Conservation (phyloP, 2,113 vertebrate species). For the Prolemur simus region DNA sequence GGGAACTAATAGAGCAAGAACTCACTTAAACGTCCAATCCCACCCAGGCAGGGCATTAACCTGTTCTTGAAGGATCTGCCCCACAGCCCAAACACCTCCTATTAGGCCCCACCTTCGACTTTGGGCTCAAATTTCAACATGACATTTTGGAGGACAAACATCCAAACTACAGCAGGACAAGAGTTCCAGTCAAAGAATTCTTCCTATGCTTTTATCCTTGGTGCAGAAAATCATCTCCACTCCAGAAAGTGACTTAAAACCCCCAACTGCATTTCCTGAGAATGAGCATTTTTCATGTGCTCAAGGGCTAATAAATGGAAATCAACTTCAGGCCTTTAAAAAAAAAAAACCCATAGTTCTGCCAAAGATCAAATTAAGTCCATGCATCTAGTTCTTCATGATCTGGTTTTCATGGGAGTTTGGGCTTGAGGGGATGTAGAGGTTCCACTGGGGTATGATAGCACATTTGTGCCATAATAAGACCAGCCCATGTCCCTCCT, state of each 20-base stretch:
- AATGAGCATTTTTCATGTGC: not conserved
- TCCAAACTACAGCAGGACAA: too few species aligned
- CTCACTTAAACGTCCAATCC: too few species aligned
- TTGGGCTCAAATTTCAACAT: too few species aligned
- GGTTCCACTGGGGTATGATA: not conserved
- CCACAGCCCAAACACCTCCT: too few species aligned
- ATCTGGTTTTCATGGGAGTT: not conserved
- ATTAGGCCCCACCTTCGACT: too few species aligned
- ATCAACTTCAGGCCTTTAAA: not conserved
- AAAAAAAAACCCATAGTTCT: not conserved
- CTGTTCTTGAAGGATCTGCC: too few species aligned
- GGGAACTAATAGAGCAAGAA: too few species aligned
- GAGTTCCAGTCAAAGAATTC: not conserved
- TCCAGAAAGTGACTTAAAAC: not conserved
- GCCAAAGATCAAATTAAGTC: not conserved
- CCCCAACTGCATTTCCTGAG: not conserved
- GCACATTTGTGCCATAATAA: not conserved
- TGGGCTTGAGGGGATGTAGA: not conserved
- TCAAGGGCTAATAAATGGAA: not conserved
- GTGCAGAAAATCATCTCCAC: conserved; percentile 24
- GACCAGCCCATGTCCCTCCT: not conserved
- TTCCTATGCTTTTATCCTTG: not conserved
- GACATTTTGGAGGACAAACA: too few species aligned
- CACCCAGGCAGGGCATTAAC: too few species aligned
- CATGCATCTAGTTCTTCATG: not conserved